A percentile compares a stretch with the other conserved stretches of the same genome.
Evolutionary conservation across 2,113 vertebrate genomes (phyloP).

Genomic region (Dendrocopos noguchii): DNA sequence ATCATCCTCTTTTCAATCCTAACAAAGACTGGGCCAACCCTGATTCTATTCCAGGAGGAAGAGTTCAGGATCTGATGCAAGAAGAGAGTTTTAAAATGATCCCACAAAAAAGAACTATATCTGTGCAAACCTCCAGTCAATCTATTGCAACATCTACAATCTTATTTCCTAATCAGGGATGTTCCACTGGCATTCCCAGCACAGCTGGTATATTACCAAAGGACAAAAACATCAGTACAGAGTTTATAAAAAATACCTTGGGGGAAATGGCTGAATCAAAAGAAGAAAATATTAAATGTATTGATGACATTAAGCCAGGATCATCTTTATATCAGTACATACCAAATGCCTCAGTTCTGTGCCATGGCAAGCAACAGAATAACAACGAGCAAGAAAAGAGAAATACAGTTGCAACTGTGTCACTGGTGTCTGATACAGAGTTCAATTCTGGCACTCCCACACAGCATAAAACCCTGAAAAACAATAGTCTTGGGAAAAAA

Average conservation of each 20-base stretch:
- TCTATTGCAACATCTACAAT: slow-evolving; percentile 59
- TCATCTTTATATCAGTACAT: slow-evolving; percentile 43
- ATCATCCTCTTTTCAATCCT: slow-evolving; percentile 39
- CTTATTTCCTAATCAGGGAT: slow-evolving; percentile 64
- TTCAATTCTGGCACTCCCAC: slow-evolving; percentile 15
- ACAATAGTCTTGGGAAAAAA: slow-evolving; percentile 55
- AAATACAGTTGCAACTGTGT: slow-evolving; percentile 12
- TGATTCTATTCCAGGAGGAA: slow-evolving; percentile 49
- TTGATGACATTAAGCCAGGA: slow-evolving; percentile 19
- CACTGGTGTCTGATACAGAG: slow-evolving; percentile 3
- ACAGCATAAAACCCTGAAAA: slow-evolving; percentile 39
- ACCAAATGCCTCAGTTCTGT: not conserved
- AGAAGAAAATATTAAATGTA: slow-evolving; percentile 59
- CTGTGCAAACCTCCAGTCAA: slow-evolving; percentile 63
- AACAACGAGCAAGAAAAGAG: slow-evolving; percentile 18
- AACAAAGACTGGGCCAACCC: slow-evolving; percentile 55
- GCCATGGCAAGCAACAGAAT: slow-evolving; percentile 9
- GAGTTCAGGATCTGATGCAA: slow-evolving; percentile 58
- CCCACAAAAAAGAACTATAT: slow-evolving; percentile 51
- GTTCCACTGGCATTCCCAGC: slow-evolving; percentile 28
- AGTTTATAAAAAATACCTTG: slow-evolving; percentile 47
- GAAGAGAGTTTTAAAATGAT: slow-evolving; percentile 65
- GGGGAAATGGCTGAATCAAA: slow-evolving; percentile 25
- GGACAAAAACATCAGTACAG: slow-evolving; percentile 5
- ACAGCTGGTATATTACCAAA: slow-evolving; percentile 37